Evolutionary conservation across 2,888 invertebrate species (phyloP).

Genomic region (Trisateles emortualis): DNA sequence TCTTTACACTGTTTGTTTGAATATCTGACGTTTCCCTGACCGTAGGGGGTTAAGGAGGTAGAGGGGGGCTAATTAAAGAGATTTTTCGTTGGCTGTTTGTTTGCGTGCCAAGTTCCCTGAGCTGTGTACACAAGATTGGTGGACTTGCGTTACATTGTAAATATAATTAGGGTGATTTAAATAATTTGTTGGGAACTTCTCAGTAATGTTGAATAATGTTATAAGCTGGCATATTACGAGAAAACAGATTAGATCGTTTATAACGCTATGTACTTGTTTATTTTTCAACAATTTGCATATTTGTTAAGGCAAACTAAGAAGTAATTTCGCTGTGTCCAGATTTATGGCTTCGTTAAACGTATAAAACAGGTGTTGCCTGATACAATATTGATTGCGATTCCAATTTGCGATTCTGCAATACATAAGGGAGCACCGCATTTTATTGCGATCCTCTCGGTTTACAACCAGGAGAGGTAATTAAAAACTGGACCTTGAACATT

Average conservation of each 20-base stretch:
- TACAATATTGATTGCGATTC: slow-evolving; percentile 40
- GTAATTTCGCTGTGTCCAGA: neutral
- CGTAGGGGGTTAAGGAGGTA: slow-evolving; percentile 3
- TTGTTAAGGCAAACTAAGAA: neutral
- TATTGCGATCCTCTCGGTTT: slow-evolving; percentile 39
- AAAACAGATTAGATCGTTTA: slow-evolving; percentile 5
- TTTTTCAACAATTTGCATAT: slow-evolving; percentile 3
- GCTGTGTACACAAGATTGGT: slow-evolving; percentile 42
- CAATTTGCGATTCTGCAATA: slow-evolving; percentile 39
- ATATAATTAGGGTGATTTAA: slow-evolving; percentile 38
- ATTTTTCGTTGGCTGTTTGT: slow-evolving; percentile 42
- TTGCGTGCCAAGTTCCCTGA: slow-evolving; percentile 23
- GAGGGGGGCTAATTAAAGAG: slow-evolving; percentile 45
- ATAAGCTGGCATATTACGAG: slow-evolving; percentile 2
- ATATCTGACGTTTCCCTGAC: slow-evolving; percentile 39
- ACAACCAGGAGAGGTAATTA: slow-evolving; percentile 41
- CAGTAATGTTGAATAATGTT: slow-evolving; percentile 22
- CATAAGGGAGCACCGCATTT: slow-evolving; percentile 40
- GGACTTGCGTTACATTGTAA: slow-evolving; percentile 32
- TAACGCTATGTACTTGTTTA: neutral
- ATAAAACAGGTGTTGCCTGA: slow-evolving; percentile 34
- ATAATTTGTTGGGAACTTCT: slow-evolving; percentile 24
- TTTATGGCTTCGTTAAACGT: slow-evolving; percentile 24
- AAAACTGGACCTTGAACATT: slow-evolving; percentile 38
- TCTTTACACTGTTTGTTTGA: slow-evolving; percentile 46